These are phyloP conservation scores for Mesocentrotus franciscanus DNA, from an alignment of 53 echinoderm and acorn worm species.

Conservation along the genomic window DNA sequence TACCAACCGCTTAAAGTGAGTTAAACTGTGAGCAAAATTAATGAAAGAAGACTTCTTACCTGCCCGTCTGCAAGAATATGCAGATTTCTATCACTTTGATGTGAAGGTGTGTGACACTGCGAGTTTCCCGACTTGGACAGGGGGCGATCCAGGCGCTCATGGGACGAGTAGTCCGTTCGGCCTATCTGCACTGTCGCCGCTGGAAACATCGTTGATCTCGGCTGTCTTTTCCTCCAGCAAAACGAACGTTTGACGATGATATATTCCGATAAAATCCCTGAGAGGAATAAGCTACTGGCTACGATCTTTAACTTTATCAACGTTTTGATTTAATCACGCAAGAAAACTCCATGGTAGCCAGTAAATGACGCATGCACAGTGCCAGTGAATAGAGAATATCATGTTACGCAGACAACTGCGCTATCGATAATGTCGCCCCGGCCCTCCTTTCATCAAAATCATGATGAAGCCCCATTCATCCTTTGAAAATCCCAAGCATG, in stretches of 20 bases:
- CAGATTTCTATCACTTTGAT: conserved; percentile 53
- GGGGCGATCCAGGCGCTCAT: conserved; percentile 59
- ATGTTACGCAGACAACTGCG: neutral
- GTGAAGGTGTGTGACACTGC: conserved; percentile 52
- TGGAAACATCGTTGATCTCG: conserved; percentile 53
- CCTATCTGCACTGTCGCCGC: conserved; percentile 43
- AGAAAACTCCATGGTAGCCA: neutral
- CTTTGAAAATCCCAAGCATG: neutral
- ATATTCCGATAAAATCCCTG: conserved; percentile 19
- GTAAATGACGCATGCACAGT: neutral
- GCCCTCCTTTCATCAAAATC: neutral
- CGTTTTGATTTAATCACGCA: neutral
- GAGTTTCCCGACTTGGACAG: conserved; percentile 43
- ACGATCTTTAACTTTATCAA: neutral
- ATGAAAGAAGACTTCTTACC: neutral
- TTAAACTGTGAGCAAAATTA: neutral
- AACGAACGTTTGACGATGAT: neutral
- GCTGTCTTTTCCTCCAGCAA: neutral
- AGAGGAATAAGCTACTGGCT: neutral
- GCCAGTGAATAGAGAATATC: neutral
- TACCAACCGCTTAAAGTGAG: neutral
- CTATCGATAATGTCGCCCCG: neutral
- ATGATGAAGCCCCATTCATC: neutral
- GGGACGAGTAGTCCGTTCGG: conserved; percentile 61
- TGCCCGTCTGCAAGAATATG: conserved; percentile 8